Conservation (phyloP, 2,797 vertebrate genomes). For the Uromys caudimaculatus region DNA sequence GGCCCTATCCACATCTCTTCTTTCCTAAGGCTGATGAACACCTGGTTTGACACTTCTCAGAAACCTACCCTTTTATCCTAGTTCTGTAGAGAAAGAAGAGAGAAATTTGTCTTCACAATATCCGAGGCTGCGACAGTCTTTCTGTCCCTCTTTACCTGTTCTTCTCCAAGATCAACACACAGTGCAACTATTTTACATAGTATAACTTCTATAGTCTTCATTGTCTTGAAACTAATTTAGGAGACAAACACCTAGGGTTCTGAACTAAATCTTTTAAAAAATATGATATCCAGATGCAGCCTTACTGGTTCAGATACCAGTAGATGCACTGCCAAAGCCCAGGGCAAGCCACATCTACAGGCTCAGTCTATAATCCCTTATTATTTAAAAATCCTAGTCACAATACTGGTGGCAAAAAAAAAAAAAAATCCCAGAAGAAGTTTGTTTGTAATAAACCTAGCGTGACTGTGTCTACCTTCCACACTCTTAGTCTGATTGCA, state of each 20-base stretch:
- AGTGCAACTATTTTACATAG: background rate
- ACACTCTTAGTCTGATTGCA: background rate
- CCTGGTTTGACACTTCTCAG: background rate
- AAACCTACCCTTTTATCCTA: background rate
- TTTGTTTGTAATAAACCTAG: slow-evolving; percentile 12
- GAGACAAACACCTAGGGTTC: background rate
- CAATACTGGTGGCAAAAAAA: background rate
- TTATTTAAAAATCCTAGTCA: background rate
- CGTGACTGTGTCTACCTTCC: background rate
- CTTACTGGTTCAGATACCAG: background rate
- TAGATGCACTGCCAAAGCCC: background rate
- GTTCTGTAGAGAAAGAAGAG: background rate
- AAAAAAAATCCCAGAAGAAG: background rate
- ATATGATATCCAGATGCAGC: background rate
- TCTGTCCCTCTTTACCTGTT: background rate
- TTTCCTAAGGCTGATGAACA: background rate
- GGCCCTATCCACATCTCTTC: background rate
- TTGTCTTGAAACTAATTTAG: background rate
- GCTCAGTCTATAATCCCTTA: background rate
- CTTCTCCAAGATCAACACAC: slow-evolving; percentile 35
- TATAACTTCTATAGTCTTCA: background rate
- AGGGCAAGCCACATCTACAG: background rate
- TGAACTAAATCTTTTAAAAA: slow-evolving; percentile 24
- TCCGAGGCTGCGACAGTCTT: background rate
- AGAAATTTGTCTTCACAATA: background rate